Evolutionary conservation across 2,113 vertebrate genomes (phyloP).

Genomic region (Myiozetetes cayanensis): DNA sequence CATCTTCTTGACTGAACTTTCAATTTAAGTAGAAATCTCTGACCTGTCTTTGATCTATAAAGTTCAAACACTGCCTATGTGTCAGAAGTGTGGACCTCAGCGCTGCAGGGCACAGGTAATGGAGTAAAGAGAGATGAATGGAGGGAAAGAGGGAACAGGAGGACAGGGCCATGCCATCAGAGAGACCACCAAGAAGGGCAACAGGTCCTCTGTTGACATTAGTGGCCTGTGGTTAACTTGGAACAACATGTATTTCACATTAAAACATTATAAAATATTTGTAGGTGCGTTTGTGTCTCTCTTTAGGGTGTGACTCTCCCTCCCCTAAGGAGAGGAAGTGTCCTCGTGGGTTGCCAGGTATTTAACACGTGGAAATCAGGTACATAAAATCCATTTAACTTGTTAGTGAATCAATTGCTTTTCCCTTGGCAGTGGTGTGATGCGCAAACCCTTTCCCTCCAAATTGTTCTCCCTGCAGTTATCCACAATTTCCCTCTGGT

Average conservation of each 20-base stretch:
- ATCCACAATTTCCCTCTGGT: background rate
- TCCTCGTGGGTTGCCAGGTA: background rate
- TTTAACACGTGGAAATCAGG: background rate
- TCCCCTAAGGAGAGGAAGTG: background rate
- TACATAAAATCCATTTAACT: conserved; percentile 49
- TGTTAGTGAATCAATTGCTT: conserved; percentile 13
- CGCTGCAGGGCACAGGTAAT: background rate
- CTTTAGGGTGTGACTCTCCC: background rate
- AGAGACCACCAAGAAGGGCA: background rate
- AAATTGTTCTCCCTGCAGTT: background rate
- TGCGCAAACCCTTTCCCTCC: background rate
- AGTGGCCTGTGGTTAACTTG: background rate
- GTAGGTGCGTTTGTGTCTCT: background rate
- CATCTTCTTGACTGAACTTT: background rate
- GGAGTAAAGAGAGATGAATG: background rate
- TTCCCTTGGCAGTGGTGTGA: background rate
- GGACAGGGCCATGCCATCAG: background rate
- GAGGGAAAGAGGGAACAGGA: background rate
- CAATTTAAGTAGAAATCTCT: background rate
- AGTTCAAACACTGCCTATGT: fast-evolving
- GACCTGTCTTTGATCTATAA: background rate
- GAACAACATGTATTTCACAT: conserved; percentile 34
- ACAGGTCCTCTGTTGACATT: background rate
- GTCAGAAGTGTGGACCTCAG: background rate
- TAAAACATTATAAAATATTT: conserved; percentile 31